phyloP scores from a whole-genome alignment of 2,888 invertebrate genomes.

The Yponomeuta sedellus region DNA sequence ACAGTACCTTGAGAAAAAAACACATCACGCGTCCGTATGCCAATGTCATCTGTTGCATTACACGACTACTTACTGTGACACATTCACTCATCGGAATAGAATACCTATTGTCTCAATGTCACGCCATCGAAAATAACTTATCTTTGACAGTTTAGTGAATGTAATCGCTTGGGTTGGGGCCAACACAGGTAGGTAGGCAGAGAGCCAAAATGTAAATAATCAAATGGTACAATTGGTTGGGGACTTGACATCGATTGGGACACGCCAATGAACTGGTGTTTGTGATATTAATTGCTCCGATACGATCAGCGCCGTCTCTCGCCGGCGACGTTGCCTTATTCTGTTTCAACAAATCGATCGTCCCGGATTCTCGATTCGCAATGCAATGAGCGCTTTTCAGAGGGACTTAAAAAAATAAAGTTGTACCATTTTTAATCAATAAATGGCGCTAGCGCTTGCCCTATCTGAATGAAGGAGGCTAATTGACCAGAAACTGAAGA shows the following conservation, averaged over 20 bases:
- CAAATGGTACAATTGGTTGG: slow-evolving; percentile 66
- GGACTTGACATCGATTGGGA: slow-evolving; percentile 49
- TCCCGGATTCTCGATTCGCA: too few relatives aligned
- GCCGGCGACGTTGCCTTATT: too few relatives aligned
- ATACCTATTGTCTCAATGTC: slow-evolving; percentile 57
- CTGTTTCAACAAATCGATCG: too few relatives aligned
- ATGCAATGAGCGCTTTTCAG: too few relatives aligned
- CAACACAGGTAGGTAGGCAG: slow-evolving; percentile 69
- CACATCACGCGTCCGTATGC: neutral
- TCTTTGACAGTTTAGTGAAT: slow-evolving; percentile 72
- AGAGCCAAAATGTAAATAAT: slow-evolving; percentile 69
- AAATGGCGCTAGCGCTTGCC: too few relatives aligned
- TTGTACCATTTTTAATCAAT: too few relatives aligned
- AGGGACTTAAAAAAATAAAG: too few relatives aligned
- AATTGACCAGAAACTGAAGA: too few relatives aligned
- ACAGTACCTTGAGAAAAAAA: too few relatives aligned
- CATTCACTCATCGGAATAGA: slow-evolving; percentile 34
- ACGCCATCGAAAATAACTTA: slow-evolving; percentile 72
- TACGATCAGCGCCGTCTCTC: too few relatives aligned
- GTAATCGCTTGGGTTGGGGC: slow-evolving; percentile 62
- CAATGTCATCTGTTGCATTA: neutral
- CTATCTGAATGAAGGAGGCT: too few relatives aligned
- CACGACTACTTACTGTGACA: slow-evolving; percentile 29
- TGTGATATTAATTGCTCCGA: neutral
- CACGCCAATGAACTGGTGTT: slow-evolving; percentile 12